These are phyloP conservation scores for Blera fallax DNA, from an alignment of 2,888 invertebrate species.

Conservation along the genomic window DNA sequence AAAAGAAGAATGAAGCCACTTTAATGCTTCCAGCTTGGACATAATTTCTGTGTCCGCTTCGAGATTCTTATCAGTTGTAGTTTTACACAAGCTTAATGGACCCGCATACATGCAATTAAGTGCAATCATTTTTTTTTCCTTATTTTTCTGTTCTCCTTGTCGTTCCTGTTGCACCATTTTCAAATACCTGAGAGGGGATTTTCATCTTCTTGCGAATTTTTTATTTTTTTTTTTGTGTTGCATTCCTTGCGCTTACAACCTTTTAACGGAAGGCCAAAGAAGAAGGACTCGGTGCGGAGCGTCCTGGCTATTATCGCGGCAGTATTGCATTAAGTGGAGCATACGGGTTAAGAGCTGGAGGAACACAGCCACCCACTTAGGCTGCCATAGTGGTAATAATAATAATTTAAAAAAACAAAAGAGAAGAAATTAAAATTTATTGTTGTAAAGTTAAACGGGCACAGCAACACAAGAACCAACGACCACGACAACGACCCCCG, in stretches of 20 bases:
- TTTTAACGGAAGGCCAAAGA: conserved; percentile 47
- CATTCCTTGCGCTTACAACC: conserved; percentile 43
- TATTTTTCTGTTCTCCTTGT: background rate
- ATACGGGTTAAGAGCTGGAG: conserved; percentile 43
- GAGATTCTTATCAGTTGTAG: conserved; percentile 72
- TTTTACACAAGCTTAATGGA: conserved; percentile 73
- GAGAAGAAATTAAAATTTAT: conserved; percentile 60
- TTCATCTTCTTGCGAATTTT: no score
- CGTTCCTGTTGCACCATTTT: conserved; percentile 19
- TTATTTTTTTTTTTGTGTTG: conserved; percentile 3
- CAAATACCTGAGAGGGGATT: conserved; percentile 53
- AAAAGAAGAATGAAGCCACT: conserved; percentile 61
- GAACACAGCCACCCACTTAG: conserved; percentile 68
- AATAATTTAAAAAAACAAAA: conserved; percentile 56
- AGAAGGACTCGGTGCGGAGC: conserved; percentile 9
- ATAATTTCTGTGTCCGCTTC: conserved; percentile 70
- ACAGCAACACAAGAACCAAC: conserved; percentile 12
- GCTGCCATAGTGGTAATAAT: conserved; percentile 63
- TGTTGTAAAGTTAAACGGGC: conserved; percentile 59
- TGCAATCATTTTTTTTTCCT: conserved; percentile 66
- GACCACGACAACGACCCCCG: background rate
- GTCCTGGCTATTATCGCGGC: conserved; percentile 60
- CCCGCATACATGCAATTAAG: conserved; percentile 72
- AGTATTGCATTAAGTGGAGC: conserved; percentile 67
- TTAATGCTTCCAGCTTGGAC: conserved; percentile 69